A percentile compares a stretch with the other conserved stretches of the same genome.
These are phyloP conservation scores for Mesembrinibis cayennensis DNA, from an alignment of 2,113 vertebrate species.

Conservation along the genomic window DNA sequence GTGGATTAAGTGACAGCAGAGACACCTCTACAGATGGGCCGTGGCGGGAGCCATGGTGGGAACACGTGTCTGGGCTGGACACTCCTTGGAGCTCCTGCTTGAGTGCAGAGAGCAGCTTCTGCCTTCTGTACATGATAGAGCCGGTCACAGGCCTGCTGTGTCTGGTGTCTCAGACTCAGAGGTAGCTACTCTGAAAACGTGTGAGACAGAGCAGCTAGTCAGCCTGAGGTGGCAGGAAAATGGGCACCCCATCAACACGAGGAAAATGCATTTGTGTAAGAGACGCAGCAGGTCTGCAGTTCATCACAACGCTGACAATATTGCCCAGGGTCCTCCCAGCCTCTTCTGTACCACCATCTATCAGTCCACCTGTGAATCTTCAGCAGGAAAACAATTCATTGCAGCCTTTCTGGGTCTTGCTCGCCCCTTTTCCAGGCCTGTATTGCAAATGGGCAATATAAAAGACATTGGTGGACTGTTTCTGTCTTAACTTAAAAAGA, in stretches of 20 bases:
- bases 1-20: background rate
- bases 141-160: background rate
- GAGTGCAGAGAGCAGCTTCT: background rate
- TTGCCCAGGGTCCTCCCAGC: background rate
- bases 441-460: background rate
- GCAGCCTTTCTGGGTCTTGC: background rate
- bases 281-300: accelerated
- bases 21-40: background rate
- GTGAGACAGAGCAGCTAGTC: background rate
- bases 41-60: accelerated
- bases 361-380: background rate
- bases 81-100: background rate
- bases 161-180: background rate
- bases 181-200: accelerated
- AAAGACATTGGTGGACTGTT: background rate
- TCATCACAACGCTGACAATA: background rate
- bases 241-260: accelerated
- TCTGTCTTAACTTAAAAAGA: background rate
- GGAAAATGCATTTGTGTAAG: background rate
- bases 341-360: accelerated
- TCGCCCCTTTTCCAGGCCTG: background rate
- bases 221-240: background rate
- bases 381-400: background rate
- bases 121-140: accelerated
- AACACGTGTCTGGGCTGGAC: accelerated